Base-by-base conservation (phyloP, 2,113 vertebrate genomes). In the Bathybates hornii region DNA sequence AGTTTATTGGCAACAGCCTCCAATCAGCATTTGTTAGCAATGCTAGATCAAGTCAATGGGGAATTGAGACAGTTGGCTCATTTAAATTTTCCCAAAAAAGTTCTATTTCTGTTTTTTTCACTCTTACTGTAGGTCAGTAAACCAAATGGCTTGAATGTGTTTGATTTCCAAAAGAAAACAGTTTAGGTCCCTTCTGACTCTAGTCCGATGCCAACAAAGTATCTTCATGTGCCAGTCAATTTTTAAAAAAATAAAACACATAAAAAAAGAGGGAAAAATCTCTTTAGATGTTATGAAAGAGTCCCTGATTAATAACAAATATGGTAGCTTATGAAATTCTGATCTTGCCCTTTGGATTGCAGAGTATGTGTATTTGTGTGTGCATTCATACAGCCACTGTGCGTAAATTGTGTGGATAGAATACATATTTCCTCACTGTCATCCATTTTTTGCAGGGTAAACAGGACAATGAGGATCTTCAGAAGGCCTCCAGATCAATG, bases 401-500 rank as follows among this genome's bases (percentile, higher is more conserved):
- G 38, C 7, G 9, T 82, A 38, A 38, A 29, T n/a, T 87, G 73
- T 86, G 61, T 38, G 61, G 59, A 86, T 45, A 48, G 68, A 68
- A 38, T 57, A 61, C 83, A 85, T 54, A 87, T 86, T 93, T 86
- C 56, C 89, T 90, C 71, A 5, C 83, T 80, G 86, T 84, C 84
- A 83, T 71, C 86, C n/a, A 88, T 90, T 93, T 92, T 95, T 89
- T 91, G 87, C 90, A 68, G 48, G 53, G 91, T 89, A 93, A 95
- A 93, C 91, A 91, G 87, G 90, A 95, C 88, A 90, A 95, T 89
- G 88, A 92, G 88, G 86, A 93, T 89, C 90, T 93, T 93, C 89
- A 91, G 82, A 90, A 93, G 80, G 81, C 87, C 71, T 48, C 59
- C 84, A 83, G 95, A 96, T 95, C 94, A 93, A 93, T 89, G 93